Percentiles rank a stretch among this genome's conserved stretches.
Conservation (phyloP, 2,797 vertebrate species). For the Malurus splendens region DNA sequence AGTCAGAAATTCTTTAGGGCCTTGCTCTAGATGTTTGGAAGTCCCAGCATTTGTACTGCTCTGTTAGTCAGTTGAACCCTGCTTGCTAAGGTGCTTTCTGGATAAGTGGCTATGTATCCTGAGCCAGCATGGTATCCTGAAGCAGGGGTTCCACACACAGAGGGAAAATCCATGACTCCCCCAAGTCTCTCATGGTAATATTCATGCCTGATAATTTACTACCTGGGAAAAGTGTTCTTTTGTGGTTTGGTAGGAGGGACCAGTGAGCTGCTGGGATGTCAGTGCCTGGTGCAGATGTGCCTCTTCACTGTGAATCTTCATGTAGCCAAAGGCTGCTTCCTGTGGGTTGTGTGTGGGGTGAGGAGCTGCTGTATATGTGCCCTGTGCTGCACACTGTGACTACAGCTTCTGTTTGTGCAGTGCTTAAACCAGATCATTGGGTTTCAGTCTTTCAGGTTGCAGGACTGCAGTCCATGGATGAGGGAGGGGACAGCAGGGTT, state of each 20-base stretch:
- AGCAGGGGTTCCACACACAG: background rate
- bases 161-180: background rate
- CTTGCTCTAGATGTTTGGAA: background rate
- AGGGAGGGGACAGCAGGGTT: background rate
- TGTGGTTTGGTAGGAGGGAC: background rate
- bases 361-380: background rate
- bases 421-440: background rate
- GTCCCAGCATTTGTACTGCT: background rate
- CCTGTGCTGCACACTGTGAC: background rate
- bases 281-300: background rate
- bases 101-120: accelerated
- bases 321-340: background rate
- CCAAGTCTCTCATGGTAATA: accelerated
- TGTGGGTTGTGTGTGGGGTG: background rate
- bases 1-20: background rate
- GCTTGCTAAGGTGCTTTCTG: background rate
- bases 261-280: background rate
- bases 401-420: accelerated
- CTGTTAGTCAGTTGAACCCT: background rate
- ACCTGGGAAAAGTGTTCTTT: background rate
- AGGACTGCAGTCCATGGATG: background rate
- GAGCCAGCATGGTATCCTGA: background rate
- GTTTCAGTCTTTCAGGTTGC: background rate
- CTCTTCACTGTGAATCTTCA: background rate
- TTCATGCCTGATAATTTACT: background rate